Evolutionary conservation across 2,888 invertebrate species (phyloP).

Genomic region (Plebejus argus): DNA sequence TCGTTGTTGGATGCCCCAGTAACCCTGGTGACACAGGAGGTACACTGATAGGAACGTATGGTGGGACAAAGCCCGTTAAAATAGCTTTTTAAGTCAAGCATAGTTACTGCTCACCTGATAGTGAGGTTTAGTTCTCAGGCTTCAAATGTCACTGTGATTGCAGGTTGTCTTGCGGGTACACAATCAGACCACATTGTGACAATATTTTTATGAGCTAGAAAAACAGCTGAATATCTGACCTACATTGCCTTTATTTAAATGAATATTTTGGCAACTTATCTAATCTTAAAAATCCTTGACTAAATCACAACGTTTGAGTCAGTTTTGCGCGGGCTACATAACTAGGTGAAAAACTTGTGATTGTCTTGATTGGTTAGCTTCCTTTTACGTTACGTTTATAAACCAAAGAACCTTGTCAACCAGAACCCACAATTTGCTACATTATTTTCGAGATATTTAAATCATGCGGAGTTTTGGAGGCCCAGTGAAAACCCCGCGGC

Average conservation of each 20-base stretch:
- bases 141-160: too few species aligned
- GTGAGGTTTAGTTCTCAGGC: too few species aligned
- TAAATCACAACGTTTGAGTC: neutral
- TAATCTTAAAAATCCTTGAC: neutral
- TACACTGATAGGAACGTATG: too few species aligned
- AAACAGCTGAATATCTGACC: neutral
- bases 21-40: too few species aligned
- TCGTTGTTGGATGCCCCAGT: too few species aligned
- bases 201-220: too few species aligned
- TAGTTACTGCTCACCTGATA: too few species aligned
- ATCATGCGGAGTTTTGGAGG: neutral
- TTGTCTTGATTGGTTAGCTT: too few species aligned
- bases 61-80: too few species aligned
- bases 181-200: too few species aligned
- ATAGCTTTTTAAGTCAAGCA: too few species aligned
- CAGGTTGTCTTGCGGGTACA: too few species aligned
- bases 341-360: neutral
- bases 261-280: neutral
- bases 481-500: neutral
- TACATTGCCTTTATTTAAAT: neutral
- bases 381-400: neutral
- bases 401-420: neutral
- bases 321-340: neutral
- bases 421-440: neutral
- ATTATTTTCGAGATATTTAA: neutral